These are phyloP conservation scores for Chionis minor DNA, from an alignment of 2,113 vertebrate species.

Conservation along the genomic window DNA sequence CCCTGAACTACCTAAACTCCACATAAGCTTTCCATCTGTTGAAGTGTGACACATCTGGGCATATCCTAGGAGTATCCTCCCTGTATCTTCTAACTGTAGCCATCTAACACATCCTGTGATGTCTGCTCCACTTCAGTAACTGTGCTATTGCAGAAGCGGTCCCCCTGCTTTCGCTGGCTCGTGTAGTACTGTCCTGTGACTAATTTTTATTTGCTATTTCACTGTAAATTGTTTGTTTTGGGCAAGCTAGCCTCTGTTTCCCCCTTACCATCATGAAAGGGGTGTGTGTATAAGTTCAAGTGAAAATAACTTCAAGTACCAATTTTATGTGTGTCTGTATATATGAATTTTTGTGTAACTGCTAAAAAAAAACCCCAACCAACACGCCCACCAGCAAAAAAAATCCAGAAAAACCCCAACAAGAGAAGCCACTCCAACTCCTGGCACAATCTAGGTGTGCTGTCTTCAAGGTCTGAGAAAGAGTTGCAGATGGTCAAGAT, in stretches of 20 bases:
- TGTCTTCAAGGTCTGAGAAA: neutral
- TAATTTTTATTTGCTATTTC: neutral
- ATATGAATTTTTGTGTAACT: no score
- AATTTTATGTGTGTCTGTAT: neutral
- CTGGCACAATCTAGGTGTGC: neutral
- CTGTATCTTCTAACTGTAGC: neutral
- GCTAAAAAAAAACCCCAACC: neutral
- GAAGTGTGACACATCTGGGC: neutral
- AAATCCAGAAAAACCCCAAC: neutral
- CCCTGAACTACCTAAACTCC: neutral
- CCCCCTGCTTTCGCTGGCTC: neutral
- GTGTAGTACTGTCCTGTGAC: neutral
- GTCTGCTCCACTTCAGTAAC: neutral
- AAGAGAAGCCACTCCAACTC: neutral
- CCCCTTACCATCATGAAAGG: fast-evolving
- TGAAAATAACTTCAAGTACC: neutral
- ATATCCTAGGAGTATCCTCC: neutral
- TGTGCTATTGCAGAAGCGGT: neutral
- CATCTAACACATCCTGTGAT: neutral
- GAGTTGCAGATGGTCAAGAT: neutral
- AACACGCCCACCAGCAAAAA: no score
- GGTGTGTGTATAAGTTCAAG: neutral
- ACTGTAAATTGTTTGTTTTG: neutral
- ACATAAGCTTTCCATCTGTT: neutral
- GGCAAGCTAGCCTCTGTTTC: neutral